These are phyloP conservation scores for Eulemur mongoz DNA, from an alignment of 2,797 vertebrate genomes.

Conservation along the genomic window DNA sequence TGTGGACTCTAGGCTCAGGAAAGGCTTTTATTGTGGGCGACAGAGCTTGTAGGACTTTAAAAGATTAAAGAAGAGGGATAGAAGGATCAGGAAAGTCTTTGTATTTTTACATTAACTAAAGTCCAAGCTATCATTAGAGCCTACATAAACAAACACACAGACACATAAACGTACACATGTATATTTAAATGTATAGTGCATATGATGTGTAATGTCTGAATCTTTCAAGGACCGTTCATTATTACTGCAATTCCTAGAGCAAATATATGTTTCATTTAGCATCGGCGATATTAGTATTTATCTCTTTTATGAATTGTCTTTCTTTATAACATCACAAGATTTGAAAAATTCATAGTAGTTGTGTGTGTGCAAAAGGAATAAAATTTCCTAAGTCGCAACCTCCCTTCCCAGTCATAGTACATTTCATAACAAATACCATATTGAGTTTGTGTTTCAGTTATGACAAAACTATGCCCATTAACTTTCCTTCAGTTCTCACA, in stretches of 20 bases:
- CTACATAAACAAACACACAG: not conserved
- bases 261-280: not conserved
- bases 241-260: not conserved
- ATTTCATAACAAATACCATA: not conserved
- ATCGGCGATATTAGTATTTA: not conserved
- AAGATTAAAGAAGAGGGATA: not conserved
- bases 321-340: not conserved
- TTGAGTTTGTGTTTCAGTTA: not conserved
- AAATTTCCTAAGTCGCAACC: not conserved
- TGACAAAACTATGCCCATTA: not conserved
- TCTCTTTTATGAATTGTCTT: not conserved
- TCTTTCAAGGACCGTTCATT: not conserved
- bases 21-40: not conserved
- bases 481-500: not conserved
- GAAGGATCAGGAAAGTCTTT: not conserved
- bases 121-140: not conserved
- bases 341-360: not conserved
- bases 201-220: not conserved
- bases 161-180: not conserved
- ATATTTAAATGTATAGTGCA: not conserved
- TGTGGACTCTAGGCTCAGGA: not conserved
- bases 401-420: not conserved
- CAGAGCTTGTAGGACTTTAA: constrained; percentile 12
- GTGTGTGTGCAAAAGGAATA: not conserved
- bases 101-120: not conserved